phyloP scores from a whole-genome alignment of 2,888 invertebrate species.

The Pristionchus mayeri region DNA sequence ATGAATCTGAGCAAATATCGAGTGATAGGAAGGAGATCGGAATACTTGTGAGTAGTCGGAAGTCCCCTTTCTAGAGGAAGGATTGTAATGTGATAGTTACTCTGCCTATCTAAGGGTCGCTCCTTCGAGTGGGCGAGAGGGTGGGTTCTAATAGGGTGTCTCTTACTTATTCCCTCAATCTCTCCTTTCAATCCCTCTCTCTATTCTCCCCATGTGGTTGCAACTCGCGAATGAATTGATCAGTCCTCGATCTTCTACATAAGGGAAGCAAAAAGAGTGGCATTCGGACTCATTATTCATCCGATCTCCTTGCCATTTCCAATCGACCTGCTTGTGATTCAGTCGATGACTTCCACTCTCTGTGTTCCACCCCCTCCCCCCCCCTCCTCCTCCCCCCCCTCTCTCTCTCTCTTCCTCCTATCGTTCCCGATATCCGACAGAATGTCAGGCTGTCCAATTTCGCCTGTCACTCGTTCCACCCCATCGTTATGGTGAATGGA shows the following conservation, averaged over 20 bases:
- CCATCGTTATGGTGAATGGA: neutral
- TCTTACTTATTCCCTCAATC: neutral
- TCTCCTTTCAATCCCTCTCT: neutral
- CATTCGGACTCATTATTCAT: constrained; percentile 2
- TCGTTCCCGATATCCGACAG: constrained; percentile 23
- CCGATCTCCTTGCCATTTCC: neutral
- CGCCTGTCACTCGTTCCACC: constrained; percentile 19
- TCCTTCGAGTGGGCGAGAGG: neutral
- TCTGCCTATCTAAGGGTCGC: constrained; percentile 28
- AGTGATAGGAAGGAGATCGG: constrained; percentile 29
- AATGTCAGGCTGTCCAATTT: constrained; percentile 31
- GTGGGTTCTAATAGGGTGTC: constrained; percentile 6
- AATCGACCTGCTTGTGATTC: neutral
- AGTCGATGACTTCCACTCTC: neutral
- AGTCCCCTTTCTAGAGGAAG: neutral
- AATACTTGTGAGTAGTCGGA: constrained; percentile 8
- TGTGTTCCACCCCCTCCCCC: neutral
- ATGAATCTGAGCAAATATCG: constrained; percentile 26
- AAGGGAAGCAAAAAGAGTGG: neutral
- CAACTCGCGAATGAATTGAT: neutral
- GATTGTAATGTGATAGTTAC: constrained; percentile 20
- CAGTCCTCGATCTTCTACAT: neutral
- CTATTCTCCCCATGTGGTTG: neutral
- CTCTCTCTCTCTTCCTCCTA: neutral
- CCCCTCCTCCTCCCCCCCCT: neutral